Evolutionary conservation across 2,888 invertebrate genomes (phyloP).

Genomic region (Cryptocheilus praepositus): DNA sequence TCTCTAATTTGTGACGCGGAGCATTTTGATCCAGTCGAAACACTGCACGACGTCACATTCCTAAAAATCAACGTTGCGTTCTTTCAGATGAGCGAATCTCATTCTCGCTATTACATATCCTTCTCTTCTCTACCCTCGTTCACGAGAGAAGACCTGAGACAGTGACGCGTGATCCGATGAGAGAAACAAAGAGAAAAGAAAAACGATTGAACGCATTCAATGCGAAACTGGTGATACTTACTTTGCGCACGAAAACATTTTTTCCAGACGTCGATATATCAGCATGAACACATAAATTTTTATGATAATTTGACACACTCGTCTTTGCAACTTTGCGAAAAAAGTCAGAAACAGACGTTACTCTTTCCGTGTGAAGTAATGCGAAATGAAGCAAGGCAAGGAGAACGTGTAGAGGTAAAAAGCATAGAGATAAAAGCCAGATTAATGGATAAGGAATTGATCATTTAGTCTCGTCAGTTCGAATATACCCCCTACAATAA

Average conservation of each 20-base stretch:
- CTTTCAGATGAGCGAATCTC: constrained; percentile 24
- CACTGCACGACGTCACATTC: constrained; percentile 52
- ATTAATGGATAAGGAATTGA: no score
- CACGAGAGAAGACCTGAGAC: constrained; percentile 48
- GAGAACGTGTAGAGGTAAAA: no score
- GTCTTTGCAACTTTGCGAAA: no score
- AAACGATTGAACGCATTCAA: no score
- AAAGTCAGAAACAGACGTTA: neutral
- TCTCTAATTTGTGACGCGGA: constrained; percentile 47
- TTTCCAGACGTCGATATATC: constrained; percentile 4
- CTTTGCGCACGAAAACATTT: neutral
- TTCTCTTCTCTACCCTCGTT: constrained; percentile 43
- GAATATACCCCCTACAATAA: no score
- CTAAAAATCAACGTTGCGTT: constrained; percentile 46
- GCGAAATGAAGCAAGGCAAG: neutral
- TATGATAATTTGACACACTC: neutral
- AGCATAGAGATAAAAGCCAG: no score
- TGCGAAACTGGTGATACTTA: neutral
- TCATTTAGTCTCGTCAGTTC: no score
- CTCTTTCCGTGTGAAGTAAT: neutral
- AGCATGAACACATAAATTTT: constrained; percentile 28
- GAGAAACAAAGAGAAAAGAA: no score
- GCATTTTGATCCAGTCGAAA: constrained; percentile 61
- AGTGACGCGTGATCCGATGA: no score
- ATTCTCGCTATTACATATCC: constrained; percentile 12